Evolutionary conservation across 2,797 vertebrate species (phyloP).

Genomic region (Amblyraja radiata): DNA sequence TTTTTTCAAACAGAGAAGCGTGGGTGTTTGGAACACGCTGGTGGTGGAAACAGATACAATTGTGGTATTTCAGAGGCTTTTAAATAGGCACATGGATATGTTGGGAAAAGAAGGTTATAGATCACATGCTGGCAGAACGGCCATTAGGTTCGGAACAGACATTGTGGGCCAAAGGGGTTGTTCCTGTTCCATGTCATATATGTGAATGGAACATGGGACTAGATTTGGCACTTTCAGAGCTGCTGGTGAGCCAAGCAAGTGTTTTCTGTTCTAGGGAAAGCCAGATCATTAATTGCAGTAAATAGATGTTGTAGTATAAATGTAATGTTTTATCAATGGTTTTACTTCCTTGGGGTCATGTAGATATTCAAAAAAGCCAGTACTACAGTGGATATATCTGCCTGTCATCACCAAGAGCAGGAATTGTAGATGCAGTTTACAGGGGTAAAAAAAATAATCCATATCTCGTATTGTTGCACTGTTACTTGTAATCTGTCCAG

Average conservation of each 20-base stretch:
- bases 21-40: no score
- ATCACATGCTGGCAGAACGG: no score
- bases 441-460: conserved; percentile 6
- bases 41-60: no score
- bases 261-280: background rate
- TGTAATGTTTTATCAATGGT: background rate
- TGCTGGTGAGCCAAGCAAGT: background rate
- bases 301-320: background rate
- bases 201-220: background rate
- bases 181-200: background rate
- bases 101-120: no score
- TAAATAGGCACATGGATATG: no score
- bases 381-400: background rate
- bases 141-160: no score
- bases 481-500: background rate
- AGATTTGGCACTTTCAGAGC: background rate
- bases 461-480: background rate
- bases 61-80: no score
- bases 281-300: background rate
- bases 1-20: no score
- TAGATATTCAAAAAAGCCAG: background rate
- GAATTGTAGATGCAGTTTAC: background rate
- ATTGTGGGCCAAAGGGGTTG: no score
- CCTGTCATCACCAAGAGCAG: background rate
- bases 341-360: background rate